These are phyloP conservation scores for Pterocles gutturalis DNA, from an alignment of 2,113 vertebrate species.

Conservation along the genomic window DNA sequence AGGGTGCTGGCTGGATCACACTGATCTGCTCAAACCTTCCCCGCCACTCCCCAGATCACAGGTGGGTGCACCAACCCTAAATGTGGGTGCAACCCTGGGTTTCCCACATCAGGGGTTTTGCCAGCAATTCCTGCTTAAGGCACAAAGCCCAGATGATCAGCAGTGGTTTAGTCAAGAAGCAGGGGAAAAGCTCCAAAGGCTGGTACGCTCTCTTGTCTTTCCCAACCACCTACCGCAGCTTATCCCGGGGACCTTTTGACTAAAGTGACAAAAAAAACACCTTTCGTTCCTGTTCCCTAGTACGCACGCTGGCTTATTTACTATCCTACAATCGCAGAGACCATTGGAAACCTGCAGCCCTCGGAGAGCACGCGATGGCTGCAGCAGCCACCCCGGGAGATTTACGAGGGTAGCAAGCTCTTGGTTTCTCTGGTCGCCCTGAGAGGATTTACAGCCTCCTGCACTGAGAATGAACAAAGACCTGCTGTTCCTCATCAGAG, in stretches of 20 bases:
- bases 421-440: slow-evolving; percentile 52
- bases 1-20: background rate
- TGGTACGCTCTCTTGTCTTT: background rate
- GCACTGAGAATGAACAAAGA: slow-evolving; percentile 43
- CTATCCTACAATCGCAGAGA: background rate
- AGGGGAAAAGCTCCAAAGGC: background rate
- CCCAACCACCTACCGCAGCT: background rate
- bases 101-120: background rate
- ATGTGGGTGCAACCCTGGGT: background rate
- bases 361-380: background rate
- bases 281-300: background rate
- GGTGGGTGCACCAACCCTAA: background rate
- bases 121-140: background rate
- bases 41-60: background rate
- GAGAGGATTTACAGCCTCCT: slow-evolving; percentile 19
- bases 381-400: background rate
- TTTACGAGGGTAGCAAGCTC: slow-evolving; percentile 37
- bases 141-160: background rate
- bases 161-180: background rate
- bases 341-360: background rate
- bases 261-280: background rate
- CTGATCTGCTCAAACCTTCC: background rate
- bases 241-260: background rate
- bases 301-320: background rate
- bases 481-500: slow-evolving; percentile 58